Evolutionary conservation across 2,797 vertebrate genomes (phyloP).

Genomic region (Falco rusticolus): DNA sequence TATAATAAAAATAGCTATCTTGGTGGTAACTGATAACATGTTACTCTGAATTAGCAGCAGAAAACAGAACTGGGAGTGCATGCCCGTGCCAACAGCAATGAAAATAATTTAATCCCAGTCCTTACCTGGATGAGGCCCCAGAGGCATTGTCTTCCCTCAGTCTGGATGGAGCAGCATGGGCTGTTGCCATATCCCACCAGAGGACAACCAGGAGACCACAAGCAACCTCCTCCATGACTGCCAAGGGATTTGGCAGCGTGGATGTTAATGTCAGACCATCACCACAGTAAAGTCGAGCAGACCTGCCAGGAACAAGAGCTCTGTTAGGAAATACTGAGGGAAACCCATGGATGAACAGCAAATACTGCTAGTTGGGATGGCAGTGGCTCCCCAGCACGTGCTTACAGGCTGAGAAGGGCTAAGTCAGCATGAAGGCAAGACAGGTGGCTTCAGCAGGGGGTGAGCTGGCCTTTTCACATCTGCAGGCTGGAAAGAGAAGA

Average conservation of each 20-base stretch:
- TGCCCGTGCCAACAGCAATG: not conserved
- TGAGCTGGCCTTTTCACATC: fast-evolving
- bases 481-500: not conserved
- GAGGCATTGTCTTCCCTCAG: fast-evolving
- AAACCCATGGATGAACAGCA: not conserved
- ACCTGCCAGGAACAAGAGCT: not conserved
- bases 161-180: not conserved
- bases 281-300: not conserved
- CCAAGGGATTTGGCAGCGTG: not conserved
- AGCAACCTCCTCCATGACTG: not conserved
- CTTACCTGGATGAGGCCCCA: not conserved
- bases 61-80: not conserved
- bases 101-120: not conserved
- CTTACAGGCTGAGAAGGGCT: not conserved
- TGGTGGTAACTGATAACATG: not conserved
- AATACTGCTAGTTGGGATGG: not conserved
- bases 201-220: not conserved
- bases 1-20: not conserved
- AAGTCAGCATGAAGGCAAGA: not conserved
- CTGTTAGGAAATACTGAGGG: not conserved
- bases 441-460: not conserved
- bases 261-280: not conserved
- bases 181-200: fast-evolving
- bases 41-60: not conserved
- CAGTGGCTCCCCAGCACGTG: fast-evolving